Evolutionary conservation across 2,888 invertebrate genomes (phyloP).

Genomic region (Drosophila setosimentum): DNA sequence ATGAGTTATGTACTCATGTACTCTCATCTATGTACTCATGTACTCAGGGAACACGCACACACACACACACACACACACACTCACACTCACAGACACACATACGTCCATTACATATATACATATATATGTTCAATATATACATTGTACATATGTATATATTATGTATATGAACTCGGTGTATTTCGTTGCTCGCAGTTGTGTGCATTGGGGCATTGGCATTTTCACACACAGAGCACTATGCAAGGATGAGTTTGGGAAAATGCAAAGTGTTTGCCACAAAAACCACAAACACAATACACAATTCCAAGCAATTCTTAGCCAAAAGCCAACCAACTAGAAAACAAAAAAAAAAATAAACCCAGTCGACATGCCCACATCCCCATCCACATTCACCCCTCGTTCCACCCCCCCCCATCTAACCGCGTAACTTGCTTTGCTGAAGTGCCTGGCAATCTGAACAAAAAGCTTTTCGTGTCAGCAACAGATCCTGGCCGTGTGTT

Average conservation of each 20-base stretch:
- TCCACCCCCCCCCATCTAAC: neutral
- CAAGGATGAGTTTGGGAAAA: conserved; percentile 46
- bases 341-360: neutral
- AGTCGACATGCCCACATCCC: neutral
- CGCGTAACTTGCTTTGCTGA: conserved; percentile 2
- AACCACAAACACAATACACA: conserved; percentile 43
- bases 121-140: neutral
- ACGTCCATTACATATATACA: neutral
- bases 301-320: conserved; percentile 16
- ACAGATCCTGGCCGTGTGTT: conserved; percentile 59
- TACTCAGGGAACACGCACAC: neutral
- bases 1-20: conserved; percentile 56
- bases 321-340: conserved; percentile 8
- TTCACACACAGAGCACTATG: conserved; percentile 22
- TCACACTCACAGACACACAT: neutral
- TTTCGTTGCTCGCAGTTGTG: conserved; percentile 15
- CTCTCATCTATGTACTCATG: conserved; percentile 22
- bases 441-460: conserved; percentile 60
- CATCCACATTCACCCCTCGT: neutral
- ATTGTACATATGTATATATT: neutral
- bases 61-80: neutral
- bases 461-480: conserved; percentile 65
- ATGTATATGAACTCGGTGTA: neutral
- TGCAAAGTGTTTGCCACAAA: conserved; percentile 48
- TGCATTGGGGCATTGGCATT: conserved; percentile 65